Conservation (phyloP, 2,797 vertebrate species). For the Atherinosoma microstoma region DNA sequence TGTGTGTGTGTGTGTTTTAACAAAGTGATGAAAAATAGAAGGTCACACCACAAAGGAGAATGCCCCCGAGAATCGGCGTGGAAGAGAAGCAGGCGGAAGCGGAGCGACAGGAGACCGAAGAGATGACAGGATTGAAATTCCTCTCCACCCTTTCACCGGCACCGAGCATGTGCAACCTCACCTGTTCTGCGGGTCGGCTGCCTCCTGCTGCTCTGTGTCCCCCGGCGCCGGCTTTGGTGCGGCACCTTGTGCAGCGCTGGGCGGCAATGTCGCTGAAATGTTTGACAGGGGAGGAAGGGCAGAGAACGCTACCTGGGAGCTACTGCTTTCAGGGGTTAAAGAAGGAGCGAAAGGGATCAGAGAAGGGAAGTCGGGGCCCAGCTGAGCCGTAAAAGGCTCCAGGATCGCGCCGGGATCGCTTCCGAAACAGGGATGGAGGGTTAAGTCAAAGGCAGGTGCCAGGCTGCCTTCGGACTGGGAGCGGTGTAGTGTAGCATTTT, state of each 20-base stretch:
- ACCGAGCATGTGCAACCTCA: slow-evolving; percentile 83
- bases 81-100: slow-evolving; percentile 60
- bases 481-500: slow-evolving; percentile 42
- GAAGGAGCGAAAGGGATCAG: slow-evolving; percentile 84
- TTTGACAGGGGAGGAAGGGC: slow-evolving; percentile 66
- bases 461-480: slow-evolving; percentile 66
- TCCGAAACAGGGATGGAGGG: slow-evolving; percentile 61
- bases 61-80: slow-evolving; percentile 50
- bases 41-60: slow-evolving; percentile 69
- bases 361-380: slow-evolving; percentile 51
- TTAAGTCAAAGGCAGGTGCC: slow-evolving; percentile 42
- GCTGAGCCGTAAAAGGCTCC: slow-evolving; percentile 57
- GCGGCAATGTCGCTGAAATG: slow-evolving; percentile 63
- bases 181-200: slow-evolving; percentile 88
- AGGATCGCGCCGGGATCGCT: slow-evolving; percentile 60
- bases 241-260: slow-evolving; percentile 52
- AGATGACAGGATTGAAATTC: slow-evolving; percentile 59
- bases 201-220: slow-evolving; percentile 84
- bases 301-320: slow-evolving; percentile 62
- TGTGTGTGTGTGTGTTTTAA: slow-evolving; percentile 29
- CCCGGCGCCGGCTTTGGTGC: slow-evolving; percentile 73
- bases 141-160: slow-evolving; percentile 48
- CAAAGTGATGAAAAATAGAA: slow-evolving; percentile 55
- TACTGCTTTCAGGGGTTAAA: slow-evolving; percentile 76
- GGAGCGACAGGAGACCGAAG: slow-evolving; percentile 45